These are phyloP conservation scores for Montipora efflorescens DNA, from an alignment of 64 coral and sea anemone species.

Conservation along the genomic window DNA sequence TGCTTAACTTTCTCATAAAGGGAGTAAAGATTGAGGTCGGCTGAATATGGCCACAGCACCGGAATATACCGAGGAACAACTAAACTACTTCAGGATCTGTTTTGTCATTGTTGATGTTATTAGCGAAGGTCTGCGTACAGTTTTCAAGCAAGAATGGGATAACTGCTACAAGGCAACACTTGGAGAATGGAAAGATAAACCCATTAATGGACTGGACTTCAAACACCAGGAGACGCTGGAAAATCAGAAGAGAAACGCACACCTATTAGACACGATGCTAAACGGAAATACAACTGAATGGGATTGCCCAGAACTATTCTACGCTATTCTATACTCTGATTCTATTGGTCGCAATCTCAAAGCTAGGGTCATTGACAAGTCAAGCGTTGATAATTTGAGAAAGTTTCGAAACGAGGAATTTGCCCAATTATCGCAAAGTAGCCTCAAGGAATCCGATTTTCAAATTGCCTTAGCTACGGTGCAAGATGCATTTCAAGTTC, in stretches of 20 bases:
- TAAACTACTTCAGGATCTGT: constrained; percentile 33
- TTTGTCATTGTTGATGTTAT: background rate
- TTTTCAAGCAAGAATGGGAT: constrained; percentile 37
- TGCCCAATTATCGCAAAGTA: constrained; percentile 13
- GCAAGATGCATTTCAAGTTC: constrained; percentile 11
- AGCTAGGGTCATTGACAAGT: constrained; percentile 11
- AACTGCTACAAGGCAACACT: background rate
- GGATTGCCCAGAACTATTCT: background rate
- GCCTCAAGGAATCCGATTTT: constrained; percentile 17
- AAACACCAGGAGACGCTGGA: background rate
- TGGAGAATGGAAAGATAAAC: constrained; percentile 11
- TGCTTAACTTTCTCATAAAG: too few species aligned
- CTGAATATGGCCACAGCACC: background rate
- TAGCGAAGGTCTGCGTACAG: background rate
- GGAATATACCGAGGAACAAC: background rate
- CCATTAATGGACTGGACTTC: constrained; percentile 21
- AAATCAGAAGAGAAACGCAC: background rate
- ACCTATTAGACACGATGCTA: background rate
- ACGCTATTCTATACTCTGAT: constrained; percentile 13
- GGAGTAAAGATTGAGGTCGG: too few species aligned
- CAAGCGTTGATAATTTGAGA: constrained; percentile 25
- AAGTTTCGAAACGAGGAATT: constrained; percentile 56
- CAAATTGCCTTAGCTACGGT: constrained; percentile 25
- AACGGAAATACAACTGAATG: constrained; percentile 34
- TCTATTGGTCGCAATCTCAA: background rate